Conservation (phyloP, 2,797 vertebrate species). For the Silurus aristotelis region DNA sequence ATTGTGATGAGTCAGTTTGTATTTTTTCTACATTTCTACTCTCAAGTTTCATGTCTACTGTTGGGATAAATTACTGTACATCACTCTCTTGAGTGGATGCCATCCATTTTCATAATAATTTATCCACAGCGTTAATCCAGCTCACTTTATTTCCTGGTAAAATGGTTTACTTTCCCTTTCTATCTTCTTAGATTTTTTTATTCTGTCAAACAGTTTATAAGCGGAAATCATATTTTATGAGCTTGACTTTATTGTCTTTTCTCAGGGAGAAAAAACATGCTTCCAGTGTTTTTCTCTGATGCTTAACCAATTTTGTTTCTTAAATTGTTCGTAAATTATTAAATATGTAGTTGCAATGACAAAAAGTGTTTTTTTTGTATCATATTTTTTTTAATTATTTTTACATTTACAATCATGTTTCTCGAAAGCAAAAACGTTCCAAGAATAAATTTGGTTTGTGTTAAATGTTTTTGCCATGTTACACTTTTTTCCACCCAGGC, state of each 20-base stretch:
- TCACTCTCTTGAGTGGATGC: neutral
- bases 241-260: neutral
- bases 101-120: neutral
- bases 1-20: neutral
- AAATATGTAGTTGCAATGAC: slow-evolving; percentile 41
- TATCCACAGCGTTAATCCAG: neutral
- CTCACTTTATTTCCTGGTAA: neutral
- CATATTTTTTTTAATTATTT: too few species aligned
- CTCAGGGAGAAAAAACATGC: neutral
- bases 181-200: neutral
- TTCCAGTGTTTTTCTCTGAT: neutral
- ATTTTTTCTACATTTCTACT: neutral
- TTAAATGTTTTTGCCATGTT: slow-evolving; percentile 19
- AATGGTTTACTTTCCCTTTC: neutral
- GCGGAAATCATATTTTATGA: neutral
- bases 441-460: neutral
- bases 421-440: neutral
- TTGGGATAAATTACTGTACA: neutral
- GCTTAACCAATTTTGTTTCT: neutral
- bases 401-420: neutral
- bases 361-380: neutral
- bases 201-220: neutral
- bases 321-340: slow-evolving; percentile 31
- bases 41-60: neutral
- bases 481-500: slow-evolving; percentile 54